phyloP scores from a whole-genome alignment of 2,797 vertebrate genomes.

The Perodicticus potto region DNA sequence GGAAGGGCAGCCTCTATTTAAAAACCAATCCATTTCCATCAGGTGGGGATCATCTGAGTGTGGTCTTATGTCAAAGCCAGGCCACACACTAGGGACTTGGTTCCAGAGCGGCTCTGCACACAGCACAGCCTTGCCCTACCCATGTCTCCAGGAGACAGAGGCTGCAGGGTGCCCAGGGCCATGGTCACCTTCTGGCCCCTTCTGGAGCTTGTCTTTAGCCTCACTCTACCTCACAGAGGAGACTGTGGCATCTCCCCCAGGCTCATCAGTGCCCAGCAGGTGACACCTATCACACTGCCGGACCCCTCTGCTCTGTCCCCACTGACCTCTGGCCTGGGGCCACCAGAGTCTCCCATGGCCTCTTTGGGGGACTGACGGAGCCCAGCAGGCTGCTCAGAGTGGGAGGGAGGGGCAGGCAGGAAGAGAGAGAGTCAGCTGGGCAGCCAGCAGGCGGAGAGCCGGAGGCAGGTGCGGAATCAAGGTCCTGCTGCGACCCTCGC shows the following conservation, averaged over 20 bases:
- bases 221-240: background rate
- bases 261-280: rapidly evolving
- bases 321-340: background rate
- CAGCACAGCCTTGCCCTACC: rapidly evolving
- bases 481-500: rapidly evolving
- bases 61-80: background rate
- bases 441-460: background rate
- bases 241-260: background rate
- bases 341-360: background rate
- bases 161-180: rapidly evolving
- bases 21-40: background rate
- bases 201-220: background rate
- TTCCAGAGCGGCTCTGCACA: background rate
- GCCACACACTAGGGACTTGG: too few species aligned
- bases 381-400: background rate
- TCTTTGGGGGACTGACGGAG: background rate
- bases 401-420: background rate
- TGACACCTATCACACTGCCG: too few species aligned
- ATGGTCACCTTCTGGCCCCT: rapidly evolving
- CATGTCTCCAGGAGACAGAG: too few species aligned
- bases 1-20: background rate
- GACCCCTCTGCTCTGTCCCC: background rate
- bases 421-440: background rate
- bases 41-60: background rate
- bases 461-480: rapidly evolving